Percentiles rank a stretch among this genome's conserved stretches.
Conservation (phyloP, 2,888 invertebrate genomes). For the Acanthopleura granulata region DNA sequence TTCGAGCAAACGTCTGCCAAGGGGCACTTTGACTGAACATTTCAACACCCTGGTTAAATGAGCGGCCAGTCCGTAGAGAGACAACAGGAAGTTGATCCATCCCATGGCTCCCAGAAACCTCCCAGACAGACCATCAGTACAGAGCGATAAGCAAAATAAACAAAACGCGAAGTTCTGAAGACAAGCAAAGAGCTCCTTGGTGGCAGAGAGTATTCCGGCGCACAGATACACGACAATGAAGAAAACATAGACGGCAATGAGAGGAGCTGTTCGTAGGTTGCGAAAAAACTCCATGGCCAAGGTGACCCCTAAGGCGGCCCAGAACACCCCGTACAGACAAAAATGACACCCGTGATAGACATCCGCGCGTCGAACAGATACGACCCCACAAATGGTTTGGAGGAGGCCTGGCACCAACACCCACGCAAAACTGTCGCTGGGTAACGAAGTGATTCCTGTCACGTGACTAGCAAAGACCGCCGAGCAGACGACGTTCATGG, state of each 20-base stretch:
- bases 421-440: constrained; percentile 40
- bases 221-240: constrained; percentile 35
- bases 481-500: constrained; percentile 41
- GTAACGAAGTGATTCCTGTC: constrained; percentile 31
- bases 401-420: constrained; percentile 38
- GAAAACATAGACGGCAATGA: constrained; percentile 38
- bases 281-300: constrained; percentile 33
- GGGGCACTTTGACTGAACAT: constrained; percentile 36
- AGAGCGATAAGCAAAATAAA: constrained; percentile 36
- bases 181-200: constrained; percentile 39
- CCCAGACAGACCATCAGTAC: constrained; percentile 33
- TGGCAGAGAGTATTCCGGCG: constrained; percentile 35
- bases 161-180: constrained; percentile 35
- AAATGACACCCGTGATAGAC: constrained; percentile 35
- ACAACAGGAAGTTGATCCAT: constrained; percentile 42
- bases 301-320: constrained; percentile 40
- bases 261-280: constrained; percentile 16
- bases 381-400: constrained; percentile 36
- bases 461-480: constrained; percentile 41
- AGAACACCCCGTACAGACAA: constrained; percentile 40
- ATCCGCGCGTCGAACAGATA: constrained; percentile 37
- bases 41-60: constrained; percentile 34
- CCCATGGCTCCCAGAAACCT: constrained; percentile 40
- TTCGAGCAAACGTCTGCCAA: constrained; percentile 32
- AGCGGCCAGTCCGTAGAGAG: constrained; percentile 45